Evolutionary conservation across 2,888 invertebrate genomes (phyloP), one percentile per base, ranked within the genome.

Genomic region (Eupeodes luniger): DNA sequence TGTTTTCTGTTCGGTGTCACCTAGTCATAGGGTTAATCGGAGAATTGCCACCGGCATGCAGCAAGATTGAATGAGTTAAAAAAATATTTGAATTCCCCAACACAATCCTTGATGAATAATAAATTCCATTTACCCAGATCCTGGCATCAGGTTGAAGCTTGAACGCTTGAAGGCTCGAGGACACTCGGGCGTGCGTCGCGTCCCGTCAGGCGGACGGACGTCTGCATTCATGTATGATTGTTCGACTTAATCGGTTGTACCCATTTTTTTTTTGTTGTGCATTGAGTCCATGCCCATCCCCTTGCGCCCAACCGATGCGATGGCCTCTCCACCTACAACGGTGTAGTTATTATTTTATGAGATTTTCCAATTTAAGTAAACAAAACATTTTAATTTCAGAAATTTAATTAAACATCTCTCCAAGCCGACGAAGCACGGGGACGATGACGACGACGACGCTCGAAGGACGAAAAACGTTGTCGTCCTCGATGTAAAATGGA

Each of bases 341-440:
- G 85, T 85, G 85, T 74, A 82, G 87, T 90, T 89, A 89, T 90
- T 90, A 90, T 91, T 90, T 90, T 90, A 89, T 85, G 84, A 74
- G 89, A 92, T 92, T 93, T 93, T 93, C 91, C 92, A 93, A 93
- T 93, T 93, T 93, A 93, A 91, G 91, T 91, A 92, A 92, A 93
- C 93, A 93, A 93, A 93, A 93, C 93, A 92, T 93, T 93, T 93
- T 93, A 93, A 93, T 93, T 93, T 93, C 92, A 92, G 92, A 93
- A 91, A 93, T 93, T 93, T 93, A 93, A 93, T 93, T 93, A 93
- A 93, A 93, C 92, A 92, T 91, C 92, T 91, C 92, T 91, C 91
- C 74, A 80, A 87, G 51, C 12, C 55, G 53, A 69, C 69, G 27
- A 27, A 27, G 27, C 27, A 3, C 27, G 27, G 27, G 27, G 27